phyloP scores from a whole-genome alignment of 2,113 vertebrate species.

The Chaetodon trifascialis region DNA sequence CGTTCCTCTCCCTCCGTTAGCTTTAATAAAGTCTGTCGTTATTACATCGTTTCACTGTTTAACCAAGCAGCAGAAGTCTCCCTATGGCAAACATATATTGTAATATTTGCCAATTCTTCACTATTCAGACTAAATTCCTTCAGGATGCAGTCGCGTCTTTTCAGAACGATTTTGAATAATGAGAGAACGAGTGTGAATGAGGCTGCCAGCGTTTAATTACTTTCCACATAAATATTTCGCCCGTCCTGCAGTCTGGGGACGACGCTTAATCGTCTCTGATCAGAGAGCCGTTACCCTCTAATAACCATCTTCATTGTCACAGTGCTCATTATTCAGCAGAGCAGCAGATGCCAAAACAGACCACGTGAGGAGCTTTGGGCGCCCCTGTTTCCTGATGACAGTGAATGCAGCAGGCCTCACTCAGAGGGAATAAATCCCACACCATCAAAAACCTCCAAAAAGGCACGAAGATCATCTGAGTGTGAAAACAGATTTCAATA shows the following conservation, averaged over 20 bases:
- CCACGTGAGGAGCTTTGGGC: not conserved
- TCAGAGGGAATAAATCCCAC: too few relatives aligned
- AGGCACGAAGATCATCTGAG: too few relatives aligned
- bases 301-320: not conserved
- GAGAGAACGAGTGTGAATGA: not conserved
- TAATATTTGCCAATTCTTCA: slow-evolving; percentile 35
- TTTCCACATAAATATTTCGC: slow-evolving; percentile 40
- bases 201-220: slow-evolving; percentile 49
- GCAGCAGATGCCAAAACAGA: not conserved
- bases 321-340: not conserved
- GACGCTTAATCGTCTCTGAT: not conserved
- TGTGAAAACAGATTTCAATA: too few relatives aligned
- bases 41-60: slow-evolving; percentile 29
- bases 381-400: not conserved
- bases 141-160: not conserved
- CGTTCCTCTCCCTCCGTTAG: not conserved
- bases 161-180: slow-evolving; percentile 23
- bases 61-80: slow-evolving; percentile 26
- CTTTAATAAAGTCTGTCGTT: slow-evolving; percentile 39
- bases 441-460: too few relatives aligned
- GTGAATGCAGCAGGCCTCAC: not conserved
- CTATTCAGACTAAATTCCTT: slow-evolving; percentile 2
- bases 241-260: not conserved
- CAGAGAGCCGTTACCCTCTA: slow-evolving; percentile 5
- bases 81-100: slow-evolving; percentile 29